phyloP scores from a whole-genome alignment of 2,888 invertebrate species.

The Serripes groenlandicus region DNA sequence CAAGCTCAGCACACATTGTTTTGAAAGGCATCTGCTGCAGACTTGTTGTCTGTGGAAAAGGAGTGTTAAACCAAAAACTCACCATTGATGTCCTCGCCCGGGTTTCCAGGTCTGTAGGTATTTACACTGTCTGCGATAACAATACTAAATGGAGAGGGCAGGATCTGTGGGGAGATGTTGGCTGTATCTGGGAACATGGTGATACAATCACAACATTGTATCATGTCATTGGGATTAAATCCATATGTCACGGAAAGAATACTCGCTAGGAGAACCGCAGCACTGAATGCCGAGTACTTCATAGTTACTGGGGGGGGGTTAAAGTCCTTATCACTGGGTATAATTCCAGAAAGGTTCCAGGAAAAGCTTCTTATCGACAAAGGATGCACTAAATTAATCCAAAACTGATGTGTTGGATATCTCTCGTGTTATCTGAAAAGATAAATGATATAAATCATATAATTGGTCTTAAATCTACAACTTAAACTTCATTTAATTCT shows the following conservation, averaged over 20 bases:
- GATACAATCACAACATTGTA: slow-evolving; percentile 72
- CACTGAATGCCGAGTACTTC: neutral
- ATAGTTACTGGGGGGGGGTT: neutral
- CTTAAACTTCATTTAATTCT: too few relatives aligned
- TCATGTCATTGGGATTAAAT: slow-evolving; percentile 55
- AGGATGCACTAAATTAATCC: too few relatives aligned
- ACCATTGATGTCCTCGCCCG: slow-evolving; percentile 60
- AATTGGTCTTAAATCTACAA: too few relatives aligned
- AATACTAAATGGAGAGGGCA: slow-evolving; percentile 79
- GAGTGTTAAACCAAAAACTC: slow-evolving; percentile 24
- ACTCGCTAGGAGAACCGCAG: neutral
- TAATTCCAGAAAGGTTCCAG: too few relatives aligned
- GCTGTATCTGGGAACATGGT: slow-evolving; percentile 60
- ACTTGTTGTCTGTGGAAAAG: too few relatives aligned
- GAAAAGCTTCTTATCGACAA: too few relatives aligned
- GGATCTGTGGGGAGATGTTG: slow-evolving; percentile 67
- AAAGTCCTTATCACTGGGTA: too few relatives aligned
- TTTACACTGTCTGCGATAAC: slow-evolving; percentile 41
- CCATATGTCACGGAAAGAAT: slow-evolving; percentile 39
- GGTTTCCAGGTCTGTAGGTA: slow-evolving; percentile 19
- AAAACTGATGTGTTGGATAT: too few relatives aligned
- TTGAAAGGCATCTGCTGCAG: too few relatives aligned
- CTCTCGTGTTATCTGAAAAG: too few relatives aligned
- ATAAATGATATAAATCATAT: too few relatives aligned
- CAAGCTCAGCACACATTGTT: too few relatives aligned